A percentile compares a stretch with the other conserved stretches of the same genome.
phyloP scores from a whole-genome alignment of 2,113 vertebrate genomes.

The Sorex fumeus region DNA sequence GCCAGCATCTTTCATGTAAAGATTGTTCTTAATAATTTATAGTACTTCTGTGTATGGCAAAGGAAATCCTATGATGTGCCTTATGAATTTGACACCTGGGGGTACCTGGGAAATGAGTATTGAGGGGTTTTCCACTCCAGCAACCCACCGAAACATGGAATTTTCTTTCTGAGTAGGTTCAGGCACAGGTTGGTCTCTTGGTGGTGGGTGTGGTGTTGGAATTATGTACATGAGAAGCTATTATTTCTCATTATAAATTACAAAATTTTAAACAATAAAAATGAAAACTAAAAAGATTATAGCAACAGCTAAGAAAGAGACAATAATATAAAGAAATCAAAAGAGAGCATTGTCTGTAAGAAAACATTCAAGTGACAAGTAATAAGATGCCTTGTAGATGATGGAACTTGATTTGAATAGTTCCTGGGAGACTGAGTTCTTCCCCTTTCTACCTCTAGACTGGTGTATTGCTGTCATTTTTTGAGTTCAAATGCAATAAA shows the following conservation, averaged over 20 bases:
- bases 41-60: background rate
- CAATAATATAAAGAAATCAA: slow-evolving; percentile 7
- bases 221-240: too few relatives aligned
- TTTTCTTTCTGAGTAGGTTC: too few relatives aligned
- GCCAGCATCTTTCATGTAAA: background rate
- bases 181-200: too few relatives aligned
- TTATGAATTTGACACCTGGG: too few relatives aligned
- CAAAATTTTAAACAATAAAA: too few relatives aligned
- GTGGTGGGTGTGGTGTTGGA: too few relatives aligned
- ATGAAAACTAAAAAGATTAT: background rate
- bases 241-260: too few relatives aligned
- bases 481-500: background rate
- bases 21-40: background rate
- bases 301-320: background rate
- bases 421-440: background rate
- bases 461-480: background rate
- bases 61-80: background rate
- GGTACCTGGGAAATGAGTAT: too few relatives aligned
- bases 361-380: background rate
- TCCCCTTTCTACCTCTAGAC: background rate
- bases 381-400: slow-evolving; percentile 2
- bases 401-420: background rate
- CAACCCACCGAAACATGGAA: too few relatives aligned
- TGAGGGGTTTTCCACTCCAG: too few relatives aligned
- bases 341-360: background rate